Base-by-base conservation (phyloP, 2,888 invertebrate species). In the Branchinecta sandiegonensis region DNA sequence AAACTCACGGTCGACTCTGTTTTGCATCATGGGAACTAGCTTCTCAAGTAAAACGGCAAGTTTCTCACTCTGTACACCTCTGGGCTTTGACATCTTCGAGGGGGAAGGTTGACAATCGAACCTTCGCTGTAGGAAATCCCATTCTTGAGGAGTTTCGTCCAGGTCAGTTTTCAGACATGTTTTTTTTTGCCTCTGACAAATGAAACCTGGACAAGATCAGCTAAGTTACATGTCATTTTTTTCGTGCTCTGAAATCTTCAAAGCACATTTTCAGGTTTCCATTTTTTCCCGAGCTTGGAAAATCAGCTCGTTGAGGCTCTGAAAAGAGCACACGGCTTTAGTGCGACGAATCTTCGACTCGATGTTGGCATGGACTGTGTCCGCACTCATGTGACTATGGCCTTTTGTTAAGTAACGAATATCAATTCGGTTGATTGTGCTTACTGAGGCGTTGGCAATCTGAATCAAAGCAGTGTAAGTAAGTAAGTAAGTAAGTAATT, bases 291-390 rank as follows among this genome's bases (percentile, higher is more conserved):
- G 8, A 17, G 56, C 56, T 56, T 56, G 56, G 56, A 50, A 50
- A 50, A 50, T 50, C 4, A 50, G 50, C 50, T 50, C 50, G 14
- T 50, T 50, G 13, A 50, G 50, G 23, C 23, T 23, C 56, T 56
- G 56, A 17, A 56, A 56, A 56, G 56, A 56, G 56, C 56, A 56
- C 14, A 56, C 13, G n/a, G 4, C 56, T 56, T 56, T 56, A 17
- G 56, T 56, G 17, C 56, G 56, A 56, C 56, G 56, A 56, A 56
- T 56, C 56, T 56, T 56, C n/a, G 56, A 8, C 56, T 56, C 56
- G 3, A 56, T 56, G 56, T 17, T 56, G 56, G 56, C 56, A 56
- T 56, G 56, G 56, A 56, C n/a, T 56, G 5, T 56, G 56, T 56
- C 56, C 5, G 56, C 6, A 56, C 56, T 56, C 6, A 56, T 6